Conservation (phyloP, 2,113 vertebrate species). For the Cyphomyrus plagiostoma region DNA sequence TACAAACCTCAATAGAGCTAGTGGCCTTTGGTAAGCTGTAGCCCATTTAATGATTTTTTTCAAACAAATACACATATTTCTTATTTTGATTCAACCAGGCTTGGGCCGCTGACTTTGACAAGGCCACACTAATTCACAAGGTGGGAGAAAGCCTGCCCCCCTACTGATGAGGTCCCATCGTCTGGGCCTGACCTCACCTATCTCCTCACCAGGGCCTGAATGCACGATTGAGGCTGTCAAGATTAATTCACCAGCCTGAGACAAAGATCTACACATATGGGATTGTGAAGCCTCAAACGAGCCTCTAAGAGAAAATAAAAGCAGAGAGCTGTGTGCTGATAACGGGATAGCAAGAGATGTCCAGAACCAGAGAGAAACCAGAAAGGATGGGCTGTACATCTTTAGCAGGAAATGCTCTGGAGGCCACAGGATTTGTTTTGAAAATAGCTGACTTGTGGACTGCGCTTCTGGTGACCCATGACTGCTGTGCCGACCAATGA, state of each 20-base stretch:
- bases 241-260: not conserved
- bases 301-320: not conserved
- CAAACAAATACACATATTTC: not conserved
- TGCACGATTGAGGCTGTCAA: not conserved
- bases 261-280: not conserved
- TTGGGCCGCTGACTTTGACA: not conserved
- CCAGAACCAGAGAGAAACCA: not conserved
- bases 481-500: not conserved
- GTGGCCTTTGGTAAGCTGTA: not conserved
- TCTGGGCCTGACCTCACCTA: not conserved
- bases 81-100: not conserved
- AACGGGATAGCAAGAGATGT: not conserved
- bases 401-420: not conserved
- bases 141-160: not conserved
- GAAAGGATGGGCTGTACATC: not conserved
- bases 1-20: not conserved
- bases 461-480: slow-evolving; percentile 7
- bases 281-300: not conserved
- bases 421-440: slow-evolving; percentile 2
- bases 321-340: not conserved
- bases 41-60: not conserved
- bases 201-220: not conserved
- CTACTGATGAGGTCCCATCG: not conserved
- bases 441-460: not conserved
- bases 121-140: not conserved